A percentile compares a stretch with the other conserved stretches of the same genome.
phyloP scores from a whole-genome alignment of 2,113 vertebrate species.

The Psettodes erumei region DNA sequence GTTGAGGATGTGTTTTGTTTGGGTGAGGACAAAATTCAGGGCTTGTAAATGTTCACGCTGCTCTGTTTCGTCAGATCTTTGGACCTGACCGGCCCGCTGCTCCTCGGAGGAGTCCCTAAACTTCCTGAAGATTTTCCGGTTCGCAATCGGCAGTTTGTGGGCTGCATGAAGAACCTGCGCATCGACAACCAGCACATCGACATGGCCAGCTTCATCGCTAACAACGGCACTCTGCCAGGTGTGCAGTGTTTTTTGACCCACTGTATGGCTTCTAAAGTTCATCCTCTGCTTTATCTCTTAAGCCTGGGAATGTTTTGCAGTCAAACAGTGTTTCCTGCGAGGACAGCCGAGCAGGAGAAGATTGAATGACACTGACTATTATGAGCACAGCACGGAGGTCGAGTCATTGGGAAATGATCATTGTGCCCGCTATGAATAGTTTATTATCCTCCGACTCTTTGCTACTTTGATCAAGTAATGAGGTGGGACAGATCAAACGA shows the following conservation, averaged over 20 bases:
- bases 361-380: constrained; percentile 37
- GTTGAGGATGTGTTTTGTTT: constrained; percentile 34
- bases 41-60: constrained; percentile 10
- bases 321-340: constrained; percentile 13
- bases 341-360: constrained; percentile 20
- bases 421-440: constrained; percentile 63
- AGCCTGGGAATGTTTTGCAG: constrained; percentile 4
- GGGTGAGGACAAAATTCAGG: neutral
- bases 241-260: neutral
- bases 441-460: constrained; percentile 43
- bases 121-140: constrained; percentile 93
- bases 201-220: constrained; percentile 94
- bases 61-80: constrained; percentile 84
- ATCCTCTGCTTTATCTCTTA: neutral
- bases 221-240: constrained; percentile 95
- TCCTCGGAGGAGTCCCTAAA: constrained; percentile 92
- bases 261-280: neutral
- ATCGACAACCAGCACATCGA: constrained; percentile 90
- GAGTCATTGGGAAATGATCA: constrained; percentile 49
- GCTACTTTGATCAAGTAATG: constrained; percentile 54
- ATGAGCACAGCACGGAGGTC: constrained; percentile 53
- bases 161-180: constrained; percentile 92
- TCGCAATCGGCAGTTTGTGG: constrained; percentile 89
- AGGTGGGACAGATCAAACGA: constrained; percentile 37
- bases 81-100: constrained; percentile 92